Percentiles rank a stretch among this genome's conserved stretches.
These are phyloP conservation scores for Tribolium freemani DNA, from an alignment of 2,888 invertebrate genomes.

Conservation along the genomic window DNA sequence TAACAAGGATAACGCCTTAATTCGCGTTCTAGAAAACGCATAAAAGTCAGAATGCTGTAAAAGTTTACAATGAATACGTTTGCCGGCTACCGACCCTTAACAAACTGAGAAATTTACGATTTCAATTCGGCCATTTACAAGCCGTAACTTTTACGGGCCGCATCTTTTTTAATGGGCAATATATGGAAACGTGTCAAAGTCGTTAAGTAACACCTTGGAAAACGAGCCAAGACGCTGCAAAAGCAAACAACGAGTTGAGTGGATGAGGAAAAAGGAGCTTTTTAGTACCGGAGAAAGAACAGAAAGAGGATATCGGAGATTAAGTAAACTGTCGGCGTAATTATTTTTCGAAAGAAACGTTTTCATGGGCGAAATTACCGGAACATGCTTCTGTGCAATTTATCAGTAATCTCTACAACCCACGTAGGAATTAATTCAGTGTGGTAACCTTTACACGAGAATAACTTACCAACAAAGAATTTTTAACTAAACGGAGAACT, in stretches of 20 bases:
- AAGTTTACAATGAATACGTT: slow-evolving; percentile 32
- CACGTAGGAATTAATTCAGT: neutral
- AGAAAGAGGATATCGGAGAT: neutral
- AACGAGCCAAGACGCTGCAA: slow-evolving; percentile 3
- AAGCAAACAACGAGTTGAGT: neutral
- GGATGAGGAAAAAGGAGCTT: neutral
- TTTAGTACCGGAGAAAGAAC: neutral
- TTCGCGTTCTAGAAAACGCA: slow-evolving; percentile 9
- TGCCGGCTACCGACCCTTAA: slow-evolving; percentile 12
- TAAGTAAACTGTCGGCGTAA: neutral
- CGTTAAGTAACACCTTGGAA: slow-evolving; percentile 17
- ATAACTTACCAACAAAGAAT: neutral
- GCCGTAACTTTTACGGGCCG: slow-evolving; percentile 24
- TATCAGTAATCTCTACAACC: neutral
- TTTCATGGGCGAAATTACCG: neutral
- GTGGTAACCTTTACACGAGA: neutral
- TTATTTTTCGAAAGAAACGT: neutral
- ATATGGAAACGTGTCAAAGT: slow-evolving; percentile 21
- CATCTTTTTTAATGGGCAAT: slow-evolving; percentile 18
- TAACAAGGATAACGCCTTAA: slow-evolving; percentile 31
- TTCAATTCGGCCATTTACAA: slow-evolving; percentile 36
- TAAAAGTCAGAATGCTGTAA: slow-evolving; percentile 36
- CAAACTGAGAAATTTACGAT: slow-evolving; percentile 34
- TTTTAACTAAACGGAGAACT: neutral
- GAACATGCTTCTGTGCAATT: neutral